Percentiles rank a stretch among this genome's conserved stretches.
phyloP scores from a whole-genome alignment of 1,140 invertebrate genomes.

The Eurosta solidaginis region DNA sequence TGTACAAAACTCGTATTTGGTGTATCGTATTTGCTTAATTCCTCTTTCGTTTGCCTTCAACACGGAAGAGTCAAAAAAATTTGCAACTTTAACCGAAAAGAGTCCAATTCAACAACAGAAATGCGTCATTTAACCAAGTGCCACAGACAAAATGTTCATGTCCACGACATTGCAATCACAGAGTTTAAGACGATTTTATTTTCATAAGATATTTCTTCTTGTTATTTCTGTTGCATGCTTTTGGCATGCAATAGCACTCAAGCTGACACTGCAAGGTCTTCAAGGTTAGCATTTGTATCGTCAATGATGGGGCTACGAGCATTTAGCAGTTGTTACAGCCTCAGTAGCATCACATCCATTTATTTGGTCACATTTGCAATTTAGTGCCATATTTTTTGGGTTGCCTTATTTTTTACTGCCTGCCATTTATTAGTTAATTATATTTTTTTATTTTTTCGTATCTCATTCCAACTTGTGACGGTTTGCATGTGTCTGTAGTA shows the following conservation, averaged over 20 bases:
- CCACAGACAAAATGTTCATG: constrained; percentile 22
- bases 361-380: constrained; percentile 5
- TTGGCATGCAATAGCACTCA: constrained; percentile 2
- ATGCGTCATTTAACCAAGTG: background rate
- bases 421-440: background rate
- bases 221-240: background rate
- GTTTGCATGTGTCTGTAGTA: too few species aligned
- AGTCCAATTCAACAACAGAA: background rate
- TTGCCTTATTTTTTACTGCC: background rate
- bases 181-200: background rate
- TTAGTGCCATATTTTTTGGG: background rate
- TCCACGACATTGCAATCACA: constrained; percentile 19
- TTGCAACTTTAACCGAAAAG: background rate
- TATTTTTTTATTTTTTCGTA: background rate
- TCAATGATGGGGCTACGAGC: background rate
- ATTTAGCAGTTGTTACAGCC: background rate
- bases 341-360: background rate
- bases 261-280: constrained; percentile 17
- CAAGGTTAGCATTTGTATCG: constrained; percentile 15
- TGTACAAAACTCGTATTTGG: background rate
- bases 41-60: background rate
- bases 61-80: background rate
- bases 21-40: background rate
- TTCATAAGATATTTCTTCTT: background rate
- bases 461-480: too few species aligned